These are phyloP conservation scores for Mongoloraphidia duomilia DNA, from an alignment of 2,888 invertebrate genomes.

Conservation along the genomic window DNA sequence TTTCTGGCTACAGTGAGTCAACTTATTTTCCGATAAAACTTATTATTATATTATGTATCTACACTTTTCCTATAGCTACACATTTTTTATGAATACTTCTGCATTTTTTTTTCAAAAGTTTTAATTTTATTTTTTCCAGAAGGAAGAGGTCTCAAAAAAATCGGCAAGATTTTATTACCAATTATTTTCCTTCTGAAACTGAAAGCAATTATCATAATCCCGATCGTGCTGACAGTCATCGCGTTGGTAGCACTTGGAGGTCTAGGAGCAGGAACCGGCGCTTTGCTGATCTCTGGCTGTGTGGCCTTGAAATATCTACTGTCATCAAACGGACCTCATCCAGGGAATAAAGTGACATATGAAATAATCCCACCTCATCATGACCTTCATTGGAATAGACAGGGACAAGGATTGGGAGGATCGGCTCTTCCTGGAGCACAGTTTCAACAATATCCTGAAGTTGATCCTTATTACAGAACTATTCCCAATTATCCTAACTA, in stretches of 20 bases:
- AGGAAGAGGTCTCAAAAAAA: constrained; percentile 37
- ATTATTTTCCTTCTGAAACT: constrained; percentile 44
- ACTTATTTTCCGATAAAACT: too few species aligned
- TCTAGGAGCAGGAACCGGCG: constrained; percentile 43
- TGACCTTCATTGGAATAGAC: constrained; percentile 23
- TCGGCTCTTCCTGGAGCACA: neutral
- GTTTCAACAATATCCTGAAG: constrained; percentile 2
- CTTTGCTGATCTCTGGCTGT: constrained; percentile 41
- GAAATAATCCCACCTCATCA: constrained; percentile 24
- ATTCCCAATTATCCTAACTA: neutral
- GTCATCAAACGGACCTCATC: constrained; percentile 18
- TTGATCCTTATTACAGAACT: constrained; percentile 5
- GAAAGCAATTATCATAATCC: constrained; percentile 44
- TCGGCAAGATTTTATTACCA: constrained; percentile 47
- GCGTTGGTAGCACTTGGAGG: constrained; percentile 51
- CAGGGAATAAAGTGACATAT: constrained; percentile 22
- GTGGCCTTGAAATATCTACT: constrained; percentile 24
- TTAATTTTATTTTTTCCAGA: constrained; percentile 26
- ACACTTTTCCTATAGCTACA: too few species aligned
- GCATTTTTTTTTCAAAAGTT: too few species aligned
- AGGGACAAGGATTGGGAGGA: too few species aligned
- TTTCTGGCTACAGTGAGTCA: too few species aligned
- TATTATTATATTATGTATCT: too few species aligned
- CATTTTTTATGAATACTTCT: too few species aligned
- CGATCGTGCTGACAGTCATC: constrained; percentile 41